These are phyloP conservation scores for Brevipalpus yothersi DNA, from an alignment of 1,140 invertebrate genomes.

Conservation along the genomic window DNA sequence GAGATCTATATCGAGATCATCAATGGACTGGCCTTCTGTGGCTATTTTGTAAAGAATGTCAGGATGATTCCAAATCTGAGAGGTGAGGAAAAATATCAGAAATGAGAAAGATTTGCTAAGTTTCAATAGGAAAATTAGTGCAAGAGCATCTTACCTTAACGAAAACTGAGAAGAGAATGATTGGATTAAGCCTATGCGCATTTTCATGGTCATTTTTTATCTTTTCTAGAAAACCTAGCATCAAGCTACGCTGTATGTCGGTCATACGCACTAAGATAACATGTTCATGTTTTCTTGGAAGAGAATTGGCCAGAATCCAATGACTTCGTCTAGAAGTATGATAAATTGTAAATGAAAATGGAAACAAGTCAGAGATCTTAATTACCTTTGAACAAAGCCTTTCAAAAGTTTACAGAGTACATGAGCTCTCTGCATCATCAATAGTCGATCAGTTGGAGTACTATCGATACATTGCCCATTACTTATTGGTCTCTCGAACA, in stretches of 20 bases:
- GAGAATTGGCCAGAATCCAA: conserved; percentile 50
- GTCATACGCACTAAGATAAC: conserved; percentile 70
- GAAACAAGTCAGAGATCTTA: neutral
- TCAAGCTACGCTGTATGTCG: conserved; percentile 48
- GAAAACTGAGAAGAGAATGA: conserved; percentile 93
- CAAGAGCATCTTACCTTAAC: conserved; percentile 44
- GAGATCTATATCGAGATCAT: conserved; percentile 61
- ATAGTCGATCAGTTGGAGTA: conserved; percentile 57
- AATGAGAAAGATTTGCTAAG: neutral
- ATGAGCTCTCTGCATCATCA: conserved; percentile 70
- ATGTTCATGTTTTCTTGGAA: conserved; percentile 76
- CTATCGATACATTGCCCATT: conserved; percentile 84
- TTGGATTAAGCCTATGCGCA: conserved; percentile 43
- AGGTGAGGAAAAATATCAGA: conserved; percentile 4
- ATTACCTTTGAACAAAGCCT: conserved; percentile 60
- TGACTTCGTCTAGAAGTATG: conserved; percentile 42
- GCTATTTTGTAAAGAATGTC: conserved; percentile 82
- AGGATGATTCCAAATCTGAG: conserved; percentile 92
- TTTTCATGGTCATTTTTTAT: neutral
- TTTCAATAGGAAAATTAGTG: neutral
- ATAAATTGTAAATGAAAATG: conserved; percentile 11
- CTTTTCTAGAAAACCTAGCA: conserved; percentile 4
- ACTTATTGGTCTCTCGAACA: conserved; percentile 50
- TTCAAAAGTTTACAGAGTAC: conserved; percentile 65
- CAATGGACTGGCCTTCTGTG: conserved; percentile 40